These are phyloP conservation scores for Parelbella ahira DNA, from an alignment of 2,888 invertebrate genomes.

Conservation along the genomic window DNA sequence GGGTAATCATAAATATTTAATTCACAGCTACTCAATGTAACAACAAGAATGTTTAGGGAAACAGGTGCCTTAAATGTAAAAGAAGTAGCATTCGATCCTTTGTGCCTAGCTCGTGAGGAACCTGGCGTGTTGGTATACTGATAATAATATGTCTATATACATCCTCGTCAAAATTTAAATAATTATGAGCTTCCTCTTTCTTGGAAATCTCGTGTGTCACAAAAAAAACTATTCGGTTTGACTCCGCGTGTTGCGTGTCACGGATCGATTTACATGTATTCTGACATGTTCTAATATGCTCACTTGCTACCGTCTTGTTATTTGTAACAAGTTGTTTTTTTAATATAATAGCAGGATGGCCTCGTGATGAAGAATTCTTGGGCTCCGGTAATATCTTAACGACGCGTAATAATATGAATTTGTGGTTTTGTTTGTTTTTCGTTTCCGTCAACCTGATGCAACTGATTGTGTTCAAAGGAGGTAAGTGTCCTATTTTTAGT, in stretches of 20 bases:
- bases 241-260: slow-evolving; percentile 54
- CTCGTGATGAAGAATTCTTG: slow-evolving; percentile 39
- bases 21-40: no score
- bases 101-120: no score
- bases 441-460: slow-evolving; percentile 25
- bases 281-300: slow-evolving; percentile 50
- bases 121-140: no score
- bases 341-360: slow-evolving; percentile 44
- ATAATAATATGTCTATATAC: no score
- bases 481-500: not conserved
- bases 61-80: no score
- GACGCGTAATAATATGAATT: slow-evolving; percentile 15
- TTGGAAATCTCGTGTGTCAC: slow-evolving; percentile 22
- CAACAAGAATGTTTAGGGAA: no score
- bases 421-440: slow-evolving; percentile 22
- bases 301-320: slow-evolving; percentile 67
- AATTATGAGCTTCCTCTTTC: slow-evolving; percentile 25
- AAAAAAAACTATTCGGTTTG: slow-evolving; percentile 27
- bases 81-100: no score
- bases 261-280: slow-evolving; percentile 68
- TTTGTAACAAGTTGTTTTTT: slow-evolving; percentile 45
- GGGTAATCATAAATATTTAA: no score
- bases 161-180: slow-evolving; percentile 3
- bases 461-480: slow-evolving; percentile 23
- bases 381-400: slow-evolving; percentile 22